These are phyloP conservation scores for Protophormia terraenovae DNA, from an alignment of 2,888 invertebrate genomes.

Conservation along the genomic window DNA sequence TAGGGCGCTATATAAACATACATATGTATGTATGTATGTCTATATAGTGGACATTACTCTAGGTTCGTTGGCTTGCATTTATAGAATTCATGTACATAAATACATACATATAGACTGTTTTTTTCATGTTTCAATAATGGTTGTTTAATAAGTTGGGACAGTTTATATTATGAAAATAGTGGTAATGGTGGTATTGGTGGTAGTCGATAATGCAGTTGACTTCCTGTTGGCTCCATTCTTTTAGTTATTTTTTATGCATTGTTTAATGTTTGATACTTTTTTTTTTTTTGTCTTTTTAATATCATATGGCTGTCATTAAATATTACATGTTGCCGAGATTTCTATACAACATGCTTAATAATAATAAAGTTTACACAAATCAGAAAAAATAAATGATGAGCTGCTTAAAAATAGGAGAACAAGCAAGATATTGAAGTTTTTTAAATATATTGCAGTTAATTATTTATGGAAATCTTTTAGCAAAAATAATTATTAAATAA, in stretches of 20 bases:
- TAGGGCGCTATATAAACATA: background rate
- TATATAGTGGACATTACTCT: conserved; percentile 38
- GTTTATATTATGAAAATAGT: background rate
- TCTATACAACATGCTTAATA: conserved; percentile 49
- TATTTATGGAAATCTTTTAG: too few relatives aligned
- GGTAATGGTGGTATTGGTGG: conserved; percentile 17
- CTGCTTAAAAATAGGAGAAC: background rate
- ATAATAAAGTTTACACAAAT: conserved; percentile 51
- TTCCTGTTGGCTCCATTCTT: conserved; percentile 49
- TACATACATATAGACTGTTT: background rate
- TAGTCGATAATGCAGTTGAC: conserved; percentile 65
- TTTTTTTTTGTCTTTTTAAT: conserved; percentile 7
- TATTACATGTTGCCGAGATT: conserved; percentile 49
- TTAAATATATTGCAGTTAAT: too few relatives aligned
- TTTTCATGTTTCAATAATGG: conserved; percentile 42
- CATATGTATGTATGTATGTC: background rate
- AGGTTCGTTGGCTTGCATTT: conserved; percentile 62
- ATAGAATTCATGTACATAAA: background rate
- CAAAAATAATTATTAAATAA: too few relatives aligned
- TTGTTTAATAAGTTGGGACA: conserved; percentile 60
- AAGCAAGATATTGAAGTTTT: background rate
- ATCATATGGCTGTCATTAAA: conserved; percentile 58
- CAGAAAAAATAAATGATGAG: conserved; percentile 33
- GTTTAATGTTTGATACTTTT: background rate
- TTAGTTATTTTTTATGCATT: conserved; percentile 30